Conservation (phyloP, 1,140 invertebrate species). For the Pachyrhynchus sulphureomaculatus region DNA sequence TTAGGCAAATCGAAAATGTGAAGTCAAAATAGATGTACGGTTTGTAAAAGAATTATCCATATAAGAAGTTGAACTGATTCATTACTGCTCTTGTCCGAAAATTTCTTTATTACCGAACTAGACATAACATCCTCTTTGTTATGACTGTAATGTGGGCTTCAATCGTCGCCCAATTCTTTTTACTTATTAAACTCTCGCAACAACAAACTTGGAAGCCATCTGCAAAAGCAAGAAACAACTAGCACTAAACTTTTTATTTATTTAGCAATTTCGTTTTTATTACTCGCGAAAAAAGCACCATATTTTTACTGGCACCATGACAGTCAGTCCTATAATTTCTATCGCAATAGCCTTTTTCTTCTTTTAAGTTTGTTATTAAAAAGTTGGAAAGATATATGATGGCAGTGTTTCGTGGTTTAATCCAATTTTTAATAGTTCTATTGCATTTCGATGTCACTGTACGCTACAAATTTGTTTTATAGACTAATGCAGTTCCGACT, state of each 20-base stretch:
- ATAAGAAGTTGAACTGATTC: too few species aligned
- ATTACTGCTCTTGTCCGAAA: too few species aligned
- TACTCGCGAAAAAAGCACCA: constrained; percentile 9
- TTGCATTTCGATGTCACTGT: constrained; percentile 4
- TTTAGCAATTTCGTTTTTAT: constrained; percentile 23
- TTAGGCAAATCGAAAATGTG: too few species aligned
- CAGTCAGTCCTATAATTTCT: constrained; percentile 11
- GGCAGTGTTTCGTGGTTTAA: neutral
- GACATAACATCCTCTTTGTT: too few species aligned
- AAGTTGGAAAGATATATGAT: constrained; percentile 3
- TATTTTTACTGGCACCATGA: constrained; percentile 11
- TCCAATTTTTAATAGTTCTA: constrained; percentile 9
- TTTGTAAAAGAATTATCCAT: too few species aligned
- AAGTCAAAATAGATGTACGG: too few species aligned
- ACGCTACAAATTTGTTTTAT: constrained; percentile 1
- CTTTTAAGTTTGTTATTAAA: constrained; percentile 21
- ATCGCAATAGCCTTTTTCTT: constrained; percentile 6
- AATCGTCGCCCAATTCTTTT: too few species aligned
- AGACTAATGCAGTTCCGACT: neutral
- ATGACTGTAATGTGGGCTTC: too few species aligned
- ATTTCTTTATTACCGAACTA: too few species aligned
- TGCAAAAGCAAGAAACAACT: too few species aligned
- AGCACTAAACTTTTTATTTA: constrained; percentile 8
- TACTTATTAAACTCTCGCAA: too few species aligned
- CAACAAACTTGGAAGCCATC: neutral